Conservation (phyloP, 2,797 vertebrate genomes). For the Fistularia commersonii region DNA sequence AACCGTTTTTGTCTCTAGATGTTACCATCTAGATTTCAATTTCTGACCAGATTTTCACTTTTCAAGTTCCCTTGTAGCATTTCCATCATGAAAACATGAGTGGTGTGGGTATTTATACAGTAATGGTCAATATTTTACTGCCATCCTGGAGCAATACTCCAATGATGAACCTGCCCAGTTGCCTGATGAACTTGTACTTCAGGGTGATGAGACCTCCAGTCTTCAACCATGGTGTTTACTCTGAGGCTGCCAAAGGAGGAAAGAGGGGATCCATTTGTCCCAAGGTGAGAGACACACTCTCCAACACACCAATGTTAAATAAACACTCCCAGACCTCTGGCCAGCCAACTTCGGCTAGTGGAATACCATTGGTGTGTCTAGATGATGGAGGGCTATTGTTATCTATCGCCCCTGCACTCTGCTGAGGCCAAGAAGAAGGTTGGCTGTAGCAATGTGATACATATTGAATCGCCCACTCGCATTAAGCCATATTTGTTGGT, state of each 20-base stretch:
- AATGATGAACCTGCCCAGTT: conserved; percentile 34
- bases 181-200: conserved; percentile 63
- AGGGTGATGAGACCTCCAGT: conserved; percentile 58
- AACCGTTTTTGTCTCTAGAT: too few relatives aligned
- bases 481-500: conserved; percentile 59
- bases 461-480: conserved; percentile 62
- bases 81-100: too few relatives aligned
- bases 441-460: conserved; percentile 35
- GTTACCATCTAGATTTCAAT: too few relatives aligned
- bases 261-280: conserved; percentile 64
- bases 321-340: conserved; percentile 72
- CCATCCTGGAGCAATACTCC: conserved; percentile 17
- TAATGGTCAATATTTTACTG: background rate
- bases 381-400: conserved; percentile 77
- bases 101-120: too few relatives aligned
- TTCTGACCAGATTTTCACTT: too few relatives aligned
- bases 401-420: conserved; percentile 70
- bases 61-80: too few relatives aligned
- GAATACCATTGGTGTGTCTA: conserved; percentile 68
- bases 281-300: conserved; percentile 62
- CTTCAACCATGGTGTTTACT: conserved; percentile 62
- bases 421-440: conserved; percentile 55
- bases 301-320: conserved; percentile 67
- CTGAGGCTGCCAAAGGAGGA: conserved; percentile 49
- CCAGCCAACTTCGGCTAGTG: conserved; percentile 58